Conservation (phyloP, 1,140 invertebrate species). For the Aphis craccivora region DNA sequence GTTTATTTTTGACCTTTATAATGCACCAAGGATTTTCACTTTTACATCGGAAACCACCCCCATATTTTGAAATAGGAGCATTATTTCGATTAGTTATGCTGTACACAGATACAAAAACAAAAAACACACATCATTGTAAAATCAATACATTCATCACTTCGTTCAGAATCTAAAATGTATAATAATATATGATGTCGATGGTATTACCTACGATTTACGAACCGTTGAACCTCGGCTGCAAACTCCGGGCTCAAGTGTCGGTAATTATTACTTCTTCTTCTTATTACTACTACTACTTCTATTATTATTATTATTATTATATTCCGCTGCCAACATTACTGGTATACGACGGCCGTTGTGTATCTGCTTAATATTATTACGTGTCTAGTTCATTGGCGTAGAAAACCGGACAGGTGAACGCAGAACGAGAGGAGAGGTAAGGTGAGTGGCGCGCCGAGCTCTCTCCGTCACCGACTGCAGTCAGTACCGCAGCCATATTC, state of each 20-base stretch:
- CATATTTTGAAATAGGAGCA: no score
- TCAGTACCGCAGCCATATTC: background rate
- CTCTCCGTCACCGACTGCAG: constrained; percentile 21
- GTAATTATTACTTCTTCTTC: background rate
- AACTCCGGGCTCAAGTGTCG: background rate
- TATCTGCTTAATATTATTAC: constrained; percentile 30
- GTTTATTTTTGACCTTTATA: no score
- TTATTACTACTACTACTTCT: background rate
- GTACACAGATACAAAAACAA: no score
- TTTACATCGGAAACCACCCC: no score
- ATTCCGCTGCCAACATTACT: background rate
- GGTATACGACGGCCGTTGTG: background rate
- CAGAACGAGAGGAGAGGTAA: constrained; percentile 2
- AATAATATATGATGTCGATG: background rate
- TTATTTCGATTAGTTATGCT: no score
- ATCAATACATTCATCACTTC: no score
- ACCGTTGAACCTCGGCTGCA: background rate
- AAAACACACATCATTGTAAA: no score
- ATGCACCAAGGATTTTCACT: no score
- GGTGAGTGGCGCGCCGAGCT: constrained; percentile 19
- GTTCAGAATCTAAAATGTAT: no score
- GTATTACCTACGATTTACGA: constrained; percentile 4
- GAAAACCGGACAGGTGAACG: constrained; percentile 46
- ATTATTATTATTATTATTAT: constrained; percentile 1
- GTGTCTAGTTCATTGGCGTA: constrained; percentile 35